These are phyloP conservation scores for Pterobdella sp. DNA, from an alignment of 2,888 invertebrate genomes.

Conservation along the genomic window DNA sequence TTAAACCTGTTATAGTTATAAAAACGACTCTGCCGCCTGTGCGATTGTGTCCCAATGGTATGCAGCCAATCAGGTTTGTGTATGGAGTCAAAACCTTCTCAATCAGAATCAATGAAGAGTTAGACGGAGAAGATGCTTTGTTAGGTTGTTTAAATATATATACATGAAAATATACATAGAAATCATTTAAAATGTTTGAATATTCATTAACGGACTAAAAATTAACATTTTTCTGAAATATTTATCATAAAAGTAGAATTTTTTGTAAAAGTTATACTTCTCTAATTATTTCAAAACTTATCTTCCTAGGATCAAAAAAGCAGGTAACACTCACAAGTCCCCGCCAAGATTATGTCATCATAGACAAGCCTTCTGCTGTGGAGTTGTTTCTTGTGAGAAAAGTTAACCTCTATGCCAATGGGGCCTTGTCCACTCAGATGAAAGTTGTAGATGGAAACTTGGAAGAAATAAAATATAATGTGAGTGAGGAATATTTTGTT, in stretches of 20 bases:
- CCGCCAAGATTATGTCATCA: conserved; percentile 21
- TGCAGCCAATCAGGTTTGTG: conserved; percentile 14
- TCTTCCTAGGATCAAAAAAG: conserved; percentile 14
- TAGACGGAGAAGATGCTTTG: conserved; percentile 18
- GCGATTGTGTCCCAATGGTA: background rate
- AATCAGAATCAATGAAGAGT: conserved; percentile 14
- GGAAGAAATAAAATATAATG: conserved; percentile 19
- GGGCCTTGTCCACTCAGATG: conserved; percentile 15
- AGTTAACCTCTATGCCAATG: conserved; percentile 15
- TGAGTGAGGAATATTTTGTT: background rate
- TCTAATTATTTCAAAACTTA: no score
- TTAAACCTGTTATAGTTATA: background rate
- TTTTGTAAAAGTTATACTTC: no score
- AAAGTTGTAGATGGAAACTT: conserved; percentile 14
- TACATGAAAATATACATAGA: no score
- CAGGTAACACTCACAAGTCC: conserved; percentile 21
- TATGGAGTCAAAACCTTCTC: conserved; percentile 19
- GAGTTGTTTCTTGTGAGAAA: conserved; percentile 17
- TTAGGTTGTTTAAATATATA: no score
- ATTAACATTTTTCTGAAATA: no score
- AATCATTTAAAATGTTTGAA: no score
- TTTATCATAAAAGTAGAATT: no score
- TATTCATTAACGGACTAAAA: no score
- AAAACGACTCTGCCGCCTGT: conserved; percentile 2
- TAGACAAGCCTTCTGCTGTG: conserved; percentile 12